Base-by-base conservation (phyloP, 2,888 invertebrate species). In the Diarsia rubi region DNA sequence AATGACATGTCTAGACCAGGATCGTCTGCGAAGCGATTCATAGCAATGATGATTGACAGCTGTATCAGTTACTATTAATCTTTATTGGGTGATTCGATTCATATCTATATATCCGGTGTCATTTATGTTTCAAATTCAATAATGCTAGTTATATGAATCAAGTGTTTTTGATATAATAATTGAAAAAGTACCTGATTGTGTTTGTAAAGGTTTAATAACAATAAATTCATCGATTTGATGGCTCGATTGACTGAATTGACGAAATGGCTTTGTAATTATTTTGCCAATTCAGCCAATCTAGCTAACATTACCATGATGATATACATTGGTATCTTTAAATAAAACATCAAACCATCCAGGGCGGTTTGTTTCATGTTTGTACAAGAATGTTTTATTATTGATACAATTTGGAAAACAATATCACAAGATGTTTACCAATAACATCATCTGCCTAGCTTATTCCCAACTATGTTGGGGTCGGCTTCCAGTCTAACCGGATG, bases 21-120 rank as follows among this genome's bases (percentile, higher is more conserved):
- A 62, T 14, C 52, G n/a, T 49, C 68, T 68, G 42, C 49, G 19
- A 60, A 59, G 31, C 19, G 9, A 47, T 45, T 19, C 4, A n/a
- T n/a, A 2, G 9, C 24, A 72, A 83, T 69, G 65, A 72, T 78
- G 68, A 81, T 31, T 68, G 80, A 83, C 83, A 78, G 60, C 16
- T 16, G 37, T 27, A 31, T 62, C 54, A 49, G 21, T 9, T 21
- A 31, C 80, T 24, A 62, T 72, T 44, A n/a, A 65, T 78, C 64
- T 83, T 5, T 68, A 78, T 71, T 80, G 49, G 21, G 21, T 65
- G 57, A 78, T 72, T 78, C 16, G 54, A 78, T 71, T 71, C 21
- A 44, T 57, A 45, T 71, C 54, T 57, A 78, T 63, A 59, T 80
- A 65, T 80, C 80, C 80, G 63, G 54, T 83, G 47, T 71, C 42